Evolutionary conservation across 2,113 vertebrate species (phyloP), one percentile per base, ranked within the genome.

Genomic region (Synchiropus splendidus): DNA sequence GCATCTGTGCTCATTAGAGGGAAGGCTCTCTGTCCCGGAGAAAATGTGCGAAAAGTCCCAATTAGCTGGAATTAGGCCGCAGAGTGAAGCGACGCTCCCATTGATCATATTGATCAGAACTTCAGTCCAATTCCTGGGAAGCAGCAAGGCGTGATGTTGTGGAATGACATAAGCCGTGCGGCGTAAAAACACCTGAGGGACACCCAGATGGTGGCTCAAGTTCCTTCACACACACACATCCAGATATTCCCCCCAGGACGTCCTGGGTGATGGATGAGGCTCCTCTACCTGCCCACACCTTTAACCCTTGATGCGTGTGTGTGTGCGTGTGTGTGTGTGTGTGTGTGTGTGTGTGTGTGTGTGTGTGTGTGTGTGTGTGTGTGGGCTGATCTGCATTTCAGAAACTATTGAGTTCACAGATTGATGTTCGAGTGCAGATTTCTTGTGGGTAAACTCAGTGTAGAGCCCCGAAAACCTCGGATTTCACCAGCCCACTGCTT

Each of bases 21-120:
- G 61, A 50, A 45, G 52, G 45, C 56, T 51, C 58, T 79, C 67
- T 58, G 42, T 54, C 59, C 43, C 1, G 47, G 51, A 71, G 45
- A 66, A 27, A 48, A 63, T 65, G 67, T 77, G 67, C 77, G 77
- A 82, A 80, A 79, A 79, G 72, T 71, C 46, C 74, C 75, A 79
- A 77, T 82, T 80, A 82, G 75, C 65, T 72, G 64, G 75, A 79
- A 80, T 80, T 77, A 77, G 56, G 48, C 38, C 61, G 51, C 58
- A 64, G 34, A 2, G 36, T 31, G 48, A 36, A 41, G 61, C 18
- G 27, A 54, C 6, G 21, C 46, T 49, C 21, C 35, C 48, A 62
- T 53, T 76, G 62, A 76, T 80, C 53, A 53, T 59, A 77, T 70
- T 70, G 75, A 80, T 75, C 72, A 53, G 58, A 51, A 17, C 45